Evolutionary conservation across 2,888 invertebrate genomes (phyloP), one percentile per base, ranked within the genome.

Genomic region (Drosophila limbata): DNA sequence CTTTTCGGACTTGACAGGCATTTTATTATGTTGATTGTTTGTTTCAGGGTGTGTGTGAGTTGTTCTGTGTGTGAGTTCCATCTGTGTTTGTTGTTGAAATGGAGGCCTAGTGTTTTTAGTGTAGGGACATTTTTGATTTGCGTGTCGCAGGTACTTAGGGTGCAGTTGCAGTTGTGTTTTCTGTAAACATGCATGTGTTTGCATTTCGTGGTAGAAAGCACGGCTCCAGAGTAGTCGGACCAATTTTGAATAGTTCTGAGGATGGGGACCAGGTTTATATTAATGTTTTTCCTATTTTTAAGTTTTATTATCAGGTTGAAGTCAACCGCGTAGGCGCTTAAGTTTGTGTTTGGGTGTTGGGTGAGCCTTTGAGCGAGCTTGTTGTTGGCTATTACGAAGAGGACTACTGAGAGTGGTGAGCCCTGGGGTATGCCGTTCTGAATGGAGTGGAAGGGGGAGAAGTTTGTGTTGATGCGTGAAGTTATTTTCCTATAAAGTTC

Each of bases 241-340:
- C 71, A 76, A 11, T 65, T 31, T n/a, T 15, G n/a, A 9, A 78
- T 73, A 9, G 67, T 59, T 10, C 28, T 21, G 8, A 67, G 52
- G 15, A 72, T 42, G 4, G 47, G 39, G 21, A 56, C 42, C 1
- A 79, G 55, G 19, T 77, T 33, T 11, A 69, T 61, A 9, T 28
- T 44, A 0, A 51, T 59, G 10, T 59, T 64, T 52, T 66, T 52
- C 66, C 19, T 51, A 33, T 40, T 65, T 70, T 33, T 70, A 47
- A 35, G 17, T 39, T 53, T 60, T 6, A 70, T 33, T 51, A 74
- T 47, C 9, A 73, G 15, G 35, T 62, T 56, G 1, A 78, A 62
- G 52, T 80, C 76, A 19, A 77, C 75, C 0, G 75, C 69, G 17
- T 69, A 76, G 8, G 61, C 63, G n/a, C 55, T 69, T 19, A 71